Conservation (phyloP, 2,113 vertebrate species). For the Calcarius ornatus region DNA sequence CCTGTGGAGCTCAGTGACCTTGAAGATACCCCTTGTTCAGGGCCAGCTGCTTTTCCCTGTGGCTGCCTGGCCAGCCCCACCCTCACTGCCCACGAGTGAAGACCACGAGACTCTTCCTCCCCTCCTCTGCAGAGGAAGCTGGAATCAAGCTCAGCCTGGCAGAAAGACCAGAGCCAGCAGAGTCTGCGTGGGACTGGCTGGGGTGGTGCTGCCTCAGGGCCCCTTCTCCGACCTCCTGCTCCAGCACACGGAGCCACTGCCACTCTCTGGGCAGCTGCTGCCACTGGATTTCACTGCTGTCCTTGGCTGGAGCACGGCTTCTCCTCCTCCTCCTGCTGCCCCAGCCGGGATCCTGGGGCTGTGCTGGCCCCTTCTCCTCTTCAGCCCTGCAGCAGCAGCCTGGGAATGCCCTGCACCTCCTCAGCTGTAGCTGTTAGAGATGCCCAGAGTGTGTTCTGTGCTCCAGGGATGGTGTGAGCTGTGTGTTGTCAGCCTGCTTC, state of each 20-base stretch:
- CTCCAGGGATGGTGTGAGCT: neutral
- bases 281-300: rapidly evolving
- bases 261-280: neutral
- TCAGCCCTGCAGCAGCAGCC: rapidly evolving
- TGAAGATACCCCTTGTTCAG: neutral
- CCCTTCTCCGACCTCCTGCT: neutral
- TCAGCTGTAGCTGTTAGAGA: neutral
- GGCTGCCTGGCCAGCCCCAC: neutral
- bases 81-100: rapidly evolving
- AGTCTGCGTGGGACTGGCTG: neutral
- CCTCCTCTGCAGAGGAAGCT: neutral
- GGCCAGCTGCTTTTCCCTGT: neutral
- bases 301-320: rapidly evolving
- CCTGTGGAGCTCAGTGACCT: neutral
- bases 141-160: neutral
- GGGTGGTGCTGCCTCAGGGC: neutral
- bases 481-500: neutral
- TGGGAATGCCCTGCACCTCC: neutral
- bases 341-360: rapidly evolving
- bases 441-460: neutral
- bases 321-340: neutral
- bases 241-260: rapidly evolving
- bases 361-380: neutral
- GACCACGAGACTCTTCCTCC: neutral
- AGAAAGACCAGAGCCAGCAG: rapidly evolving